Evolutionary conservation across 2,113 vertebrate species (phyloP).

Genomic region (Micromys minutus): DNA sequence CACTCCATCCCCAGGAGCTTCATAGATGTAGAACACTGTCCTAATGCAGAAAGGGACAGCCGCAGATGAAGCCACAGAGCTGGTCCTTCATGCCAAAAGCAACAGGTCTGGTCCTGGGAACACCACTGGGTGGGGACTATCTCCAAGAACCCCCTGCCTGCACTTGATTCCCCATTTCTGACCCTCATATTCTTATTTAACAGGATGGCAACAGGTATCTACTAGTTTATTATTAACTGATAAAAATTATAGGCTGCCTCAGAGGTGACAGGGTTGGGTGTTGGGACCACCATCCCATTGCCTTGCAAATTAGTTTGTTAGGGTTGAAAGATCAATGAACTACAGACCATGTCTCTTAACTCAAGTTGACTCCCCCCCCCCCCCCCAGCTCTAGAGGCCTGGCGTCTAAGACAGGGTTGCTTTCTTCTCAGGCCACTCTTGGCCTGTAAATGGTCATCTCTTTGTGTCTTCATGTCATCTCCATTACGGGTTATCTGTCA

Average conservation of each 20-base stretch:
- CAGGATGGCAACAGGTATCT: not conserved
- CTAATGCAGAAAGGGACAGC: accelerated
- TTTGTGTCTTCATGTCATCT: not conserved
- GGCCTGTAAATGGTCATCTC: not conserved
- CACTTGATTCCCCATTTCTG: not conserved
- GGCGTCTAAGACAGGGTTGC: not conserved
- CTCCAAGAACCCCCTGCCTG: not conserved
- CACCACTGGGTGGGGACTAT: accelerated
- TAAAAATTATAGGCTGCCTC: not conserved
- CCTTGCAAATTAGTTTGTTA: not conserved
- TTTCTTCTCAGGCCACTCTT: not conserved
- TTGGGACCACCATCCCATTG: accelerated
- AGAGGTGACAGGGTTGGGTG: not conserved
- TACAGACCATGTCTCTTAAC: not conserved
- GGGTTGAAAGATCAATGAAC: not conserved
- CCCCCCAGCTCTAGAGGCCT: no score
- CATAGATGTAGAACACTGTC: not conserved
- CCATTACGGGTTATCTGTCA: not conserved
- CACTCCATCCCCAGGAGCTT: not conserved
- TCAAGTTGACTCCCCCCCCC: not conserved
- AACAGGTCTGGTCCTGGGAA: not conserved
- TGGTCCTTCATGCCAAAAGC: not conserved
- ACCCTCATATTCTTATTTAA: not conserved
- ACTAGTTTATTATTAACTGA: not conserved
- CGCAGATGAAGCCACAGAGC: not conserved